phyloP scores from a whole-genome alignment of 2,113 vertebrate genomes.

The Grammomys surdaster region DNA sequence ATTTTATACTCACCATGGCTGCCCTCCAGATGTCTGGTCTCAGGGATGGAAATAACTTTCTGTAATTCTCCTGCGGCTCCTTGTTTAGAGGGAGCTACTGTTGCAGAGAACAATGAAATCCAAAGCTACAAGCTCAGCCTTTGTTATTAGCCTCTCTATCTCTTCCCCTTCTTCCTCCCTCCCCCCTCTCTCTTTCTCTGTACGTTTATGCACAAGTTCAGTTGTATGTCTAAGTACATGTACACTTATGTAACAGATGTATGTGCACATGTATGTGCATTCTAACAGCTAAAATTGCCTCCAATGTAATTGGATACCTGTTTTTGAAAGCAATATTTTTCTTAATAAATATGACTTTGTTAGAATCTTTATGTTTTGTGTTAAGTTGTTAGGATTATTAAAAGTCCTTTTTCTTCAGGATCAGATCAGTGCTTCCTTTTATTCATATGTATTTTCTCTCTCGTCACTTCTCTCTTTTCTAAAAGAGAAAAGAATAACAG shows the following conservation, averaged over 20 bases:
- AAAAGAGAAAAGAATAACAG: not conserved
- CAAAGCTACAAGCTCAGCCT: slow-evolving; percentile 42
- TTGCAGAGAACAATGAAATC: slow-evolving; percentile 60
- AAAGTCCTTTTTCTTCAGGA: not conserved
- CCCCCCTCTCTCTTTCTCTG: not conserved
- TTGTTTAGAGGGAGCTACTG: slow-evolving; percentile 75
- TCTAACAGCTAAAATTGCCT: not conserved
- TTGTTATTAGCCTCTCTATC: slow-evolving; percentile 18
- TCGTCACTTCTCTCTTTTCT: not conserved
- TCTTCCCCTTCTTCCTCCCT: not conserved
- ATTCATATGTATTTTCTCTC: not conserved
- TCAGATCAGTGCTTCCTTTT: not conserved
- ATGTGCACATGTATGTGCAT: not conserved
- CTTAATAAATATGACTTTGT: not conserved
- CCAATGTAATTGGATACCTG: not conserved
- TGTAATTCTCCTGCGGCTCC: slow-evolving; percentile 70
- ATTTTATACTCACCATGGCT: slow-evolving; percentile 42
- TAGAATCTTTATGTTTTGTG: not conserved
- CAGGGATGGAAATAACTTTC: slow-evolving; percentile 81
- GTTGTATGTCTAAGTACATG: not conserved
- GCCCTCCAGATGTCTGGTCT: slow-evolving; percentile 75
- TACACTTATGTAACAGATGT: not conserved
- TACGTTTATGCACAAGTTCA: not conserved
- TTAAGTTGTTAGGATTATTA: not conserved
- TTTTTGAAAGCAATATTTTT: not conserved